These are phyloP conservation scores for Scylla paramamosain DNA, from an alignment of 1,140 invertebrate species.

Conservation along the genomic window DNA sequence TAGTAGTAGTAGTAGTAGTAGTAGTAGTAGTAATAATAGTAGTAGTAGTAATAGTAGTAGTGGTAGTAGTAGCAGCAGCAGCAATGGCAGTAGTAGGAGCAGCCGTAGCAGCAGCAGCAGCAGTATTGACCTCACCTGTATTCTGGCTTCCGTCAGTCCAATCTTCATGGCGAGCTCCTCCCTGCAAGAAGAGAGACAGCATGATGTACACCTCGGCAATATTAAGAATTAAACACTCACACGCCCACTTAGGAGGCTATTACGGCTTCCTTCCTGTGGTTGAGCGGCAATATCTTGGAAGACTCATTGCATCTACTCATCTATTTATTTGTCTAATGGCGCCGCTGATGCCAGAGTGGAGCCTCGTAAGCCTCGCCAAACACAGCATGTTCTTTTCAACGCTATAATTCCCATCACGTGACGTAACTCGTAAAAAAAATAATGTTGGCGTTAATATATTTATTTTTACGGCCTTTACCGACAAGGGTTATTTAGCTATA, in stretches of 20 bases:
- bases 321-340: no score
- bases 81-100: neutral
- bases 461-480: neutral
- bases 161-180: constrained; percentile 53
- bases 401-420: neutral
- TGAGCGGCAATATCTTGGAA: no score
- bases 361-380: no score
- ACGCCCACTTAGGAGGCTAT: neutral
- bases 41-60: neutral
- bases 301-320: no score
- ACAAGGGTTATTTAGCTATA: neutral
- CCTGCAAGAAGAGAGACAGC: neutral
- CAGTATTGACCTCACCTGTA: constrained; percentile 16
- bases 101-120: neutral
- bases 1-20: no score
- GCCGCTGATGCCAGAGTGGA: no score
- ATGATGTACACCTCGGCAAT: constrained; percentile 8
- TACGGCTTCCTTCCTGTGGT: no score
- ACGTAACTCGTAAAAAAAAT: neutral
- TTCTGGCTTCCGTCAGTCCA: constrained; percentile 36
- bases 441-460: neutral
- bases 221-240: neutral
- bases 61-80: neutral
- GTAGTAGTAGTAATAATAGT: no score
- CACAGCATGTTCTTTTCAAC: neutral